These are phyloP conservation scores for Sycobia sp. DNA, from an alignment of 1,140 invertebrate species.

Conservation along the genomic window DNA sequence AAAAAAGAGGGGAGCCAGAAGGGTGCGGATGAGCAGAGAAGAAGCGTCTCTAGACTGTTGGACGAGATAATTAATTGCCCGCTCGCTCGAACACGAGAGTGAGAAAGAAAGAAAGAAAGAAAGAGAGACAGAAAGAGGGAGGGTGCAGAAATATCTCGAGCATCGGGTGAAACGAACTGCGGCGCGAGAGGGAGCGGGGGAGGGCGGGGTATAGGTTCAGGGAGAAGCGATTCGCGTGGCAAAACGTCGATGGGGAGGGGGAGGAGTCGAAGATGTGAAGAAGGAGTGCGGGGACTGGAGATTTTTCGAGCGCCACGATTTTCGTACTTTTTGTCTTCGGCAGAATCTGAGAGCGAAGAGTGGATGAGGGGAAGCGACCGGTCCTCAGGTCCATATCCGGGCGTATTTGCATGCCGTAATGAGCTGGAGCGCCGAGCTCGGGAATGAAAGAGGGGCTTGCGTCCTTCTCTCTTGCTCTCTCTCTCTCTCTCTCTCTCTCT, in stretches of 20 bases:
- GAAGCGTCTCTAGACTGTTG: background rate
- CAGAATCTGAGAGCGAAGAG: background rate
- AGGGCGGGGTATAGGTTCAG: background rate
- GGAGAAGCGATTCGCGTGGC: too few species aligned
- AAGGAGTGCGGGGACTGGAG: background rate
- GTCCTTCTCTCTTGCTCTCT: too few species aligned
- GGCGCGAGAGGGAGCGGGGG: background rate
- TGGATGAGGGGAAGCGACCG: background rate
- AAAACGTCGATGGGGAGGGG: too few species aligned
- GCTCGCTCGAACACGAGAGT: background rate
- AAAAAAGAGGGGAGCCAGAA: background rate
- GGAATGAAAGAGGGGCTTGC: too few species aligned
- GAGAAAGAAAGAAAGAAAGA: background rate
- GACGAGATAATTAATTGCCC: constrained; percentile 17
- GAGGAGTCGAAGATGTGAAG: too few species aligned
- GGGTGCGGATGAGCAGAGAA: background rate
- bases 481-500: too few species aligned
- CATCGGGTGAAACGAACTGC: too few species aligned
- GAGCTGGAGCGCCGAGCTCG: background rate
- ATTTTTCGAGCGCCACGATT: background rate
- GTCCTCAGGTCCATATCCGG: constrained; percentile 10
- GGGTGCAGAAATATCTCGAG: too few species aligned
- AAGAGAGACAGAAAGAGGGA: too few species aligned
- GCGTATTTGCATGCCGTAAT: constrained; percentile 23
- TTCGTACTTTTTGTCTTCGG: background rate